A percentile compares a stretch with the other conserved stretches of the same genome.
Conservation (phyloP, 1,140 invertebrate genomes). For the Ditylenchus dipsaci region DNA sequence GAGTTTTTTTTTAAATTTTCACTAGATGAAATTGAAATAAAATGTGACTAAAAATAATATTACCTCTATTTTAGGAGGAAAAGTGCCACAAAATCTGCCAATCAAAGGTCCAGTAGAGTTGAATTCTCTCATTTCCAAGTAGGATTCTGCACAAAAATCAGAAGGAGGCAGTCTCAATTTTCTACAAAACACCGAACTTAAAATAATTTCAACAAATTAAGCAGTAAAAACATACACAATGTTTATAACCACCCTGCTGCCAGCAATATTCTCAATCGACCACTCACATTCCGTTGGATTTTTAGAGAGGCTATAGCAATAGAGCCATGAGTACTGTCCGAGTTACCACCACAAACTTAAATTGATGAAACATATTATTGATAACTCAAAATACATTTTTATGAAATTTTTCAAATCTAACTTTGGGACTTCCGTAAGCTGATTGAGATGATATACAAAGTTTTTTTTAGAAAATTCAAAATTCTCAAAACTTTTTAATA, state of each 20-base stretch:
- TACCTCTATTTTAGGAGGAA: constrained; percentile 22
- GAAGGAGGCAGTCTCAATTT: constrained; percentile 25
- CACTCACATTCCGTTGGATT: constrained; percentile 33
- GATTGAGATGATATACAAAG: too few relatives aligned
- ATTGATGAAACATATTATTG: background rate
- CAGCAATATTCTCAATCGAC: constrained; percentile 15
- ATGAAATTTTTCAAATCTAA: too few relatives aligned
- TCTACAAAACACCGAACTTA: constrained; percentile 12
- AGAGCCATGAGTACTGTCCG: background rate
- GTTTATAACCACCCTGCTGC: constrained; percentile 18
- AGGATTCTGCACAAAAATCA: constrained; percentile 46
- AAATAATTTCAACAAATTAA: background rate
- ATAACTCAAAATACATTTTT: too few relatives aligned
- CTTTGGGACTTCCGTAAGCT: too few relatives aligned
- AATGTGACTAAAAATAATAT: background rate
- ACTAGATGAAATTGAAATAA: too few relatives aligned
- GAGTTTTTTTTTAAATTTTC: too few relatives aligned
- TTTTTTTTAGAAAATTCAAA: too few relatives aligned
- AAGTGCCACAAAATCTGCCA: constrained; percentile 38
- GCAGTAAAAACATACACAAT: constrained; percentile 10
- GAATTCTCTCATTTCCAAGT: constrained; percentile 38
- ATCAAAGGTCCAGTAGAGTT: constrained; percentile 38
- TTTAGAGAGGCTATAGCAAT: constrained; percentile 11
- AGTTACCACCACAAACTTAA: constrained; percentile 35
- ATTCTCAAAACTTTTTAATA: too few relatives aligned